Conservation (phyloP, 1,140 invertebrate genomes). For the Helicoverpa armigera region DNA sequence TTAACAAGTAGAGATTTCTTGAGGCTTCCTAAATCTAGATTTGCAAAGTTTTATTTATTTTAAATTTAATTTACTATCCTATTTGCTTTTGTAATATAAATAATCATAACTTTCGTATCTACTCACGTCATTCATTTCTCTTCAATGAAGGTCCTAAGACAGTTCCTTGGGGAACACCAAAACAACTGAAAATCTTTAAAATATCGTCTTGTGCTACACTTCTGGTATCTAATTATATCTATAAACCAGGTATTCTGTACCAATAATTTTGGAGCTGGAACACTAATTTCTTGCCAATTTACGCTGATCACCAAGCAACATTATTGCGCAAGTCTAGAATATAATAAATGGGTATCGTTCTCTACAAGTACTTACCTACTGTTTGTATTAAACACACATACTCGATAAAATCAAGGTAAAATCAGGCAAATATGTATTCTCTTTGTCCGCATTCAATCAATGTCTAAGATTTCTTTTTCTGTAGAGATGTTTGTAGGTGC, state of each 20-base stretch:
- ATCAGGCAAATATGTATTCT: neutral
- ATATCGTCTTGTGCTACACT: too few species aligned
- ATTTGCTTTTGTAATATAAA: too few species aligned
- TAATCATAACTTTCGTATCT: too few species aligned
- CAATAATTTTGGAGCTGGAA: conserved; percentile 12
- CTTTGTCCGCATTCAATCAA: neutral
- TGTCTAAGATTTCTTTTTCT: neutral
- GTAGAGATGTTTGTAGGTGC: neutral
- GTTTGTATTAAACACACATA: neutral
- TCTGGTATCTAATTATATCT: neutral
- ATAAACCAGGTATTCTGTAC: neutral
- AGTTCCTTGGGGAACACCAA: too few species aligned
- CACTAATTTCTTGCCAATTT: neutral
- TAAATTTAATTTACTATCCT: too few species aligned
- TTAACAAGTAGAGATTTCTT: too few species aligned
- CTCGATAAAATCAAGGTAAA: neutral
- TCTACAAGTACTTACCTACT: neutral
- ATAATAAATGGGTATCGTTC: neutral
- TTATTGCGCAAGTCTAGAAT: neutral
- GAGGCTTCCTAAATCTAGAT: too few species aligned
- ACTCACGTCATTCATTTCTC: too few species aligned
- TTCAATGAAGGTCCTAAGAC: too few species aligned
- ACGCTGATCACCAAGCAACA: neutral
- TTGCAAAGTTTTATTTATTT: too few species aligned
- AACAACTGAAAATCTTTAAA: too few species aligned